A percentile compares a stretch with the other conserved stretches of the same genome.
Conservation (phyloP, 35 echinoderm and acorn worm species). For the Apostichopus parvimensis region DNA sequence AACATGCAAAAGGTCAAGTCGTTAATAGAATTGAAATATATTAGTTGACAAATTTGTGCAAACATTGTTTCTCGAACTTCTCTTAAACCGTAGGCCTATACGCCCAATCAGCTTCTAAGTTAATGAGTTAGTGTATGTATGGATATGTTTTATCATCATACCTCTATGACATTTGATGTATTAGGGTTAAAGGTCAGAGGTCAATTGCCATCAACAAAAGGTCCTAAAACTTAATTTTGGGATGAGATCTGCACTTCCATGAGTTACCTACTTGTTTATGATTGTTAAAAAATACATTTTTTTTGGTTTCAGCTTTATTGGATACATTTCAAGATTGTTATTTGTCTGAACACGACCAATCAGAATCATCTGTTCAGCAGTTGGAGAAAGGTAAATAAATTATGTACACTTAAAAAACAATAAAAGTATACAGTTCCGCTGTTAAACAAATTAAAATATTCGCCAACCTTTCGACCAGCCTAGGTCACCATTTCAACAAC, state of each 20-base stretch:
- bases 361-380: neutral
- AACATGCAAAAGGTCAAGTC: too few relatives aligned
- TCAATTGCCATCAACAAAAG: neutral
- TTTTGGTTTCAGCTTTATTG: neutral
- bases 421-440: neutral
- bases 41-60: too few relatives aligned
- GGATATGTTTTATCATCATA: neutral
- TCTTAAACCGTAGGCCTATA: too few relatives aligned
- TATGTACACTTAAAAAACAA: neutral
- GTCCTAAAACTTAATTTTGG: neutral
- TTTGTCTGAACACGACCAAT: neutral
- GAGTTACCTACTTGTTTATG: neutral
- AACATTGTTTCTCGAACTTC: too few relatives aligned
- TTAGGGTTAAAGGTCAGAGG: neutral
- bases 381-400: neutral
- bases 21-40: too few relatives aligned
- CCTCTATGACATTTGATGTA: neutral
- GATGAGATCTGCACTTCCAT: neutral
- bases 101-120: too few relatives aligned
- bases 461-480: neutral
- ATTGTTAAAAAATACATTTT: neutral
- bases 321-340: neutral
- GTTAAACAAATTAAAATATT: neutral
- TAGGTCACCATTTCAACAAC: neutral
- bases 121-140: too few relatives aligned